A percentile compares a stretch with the other conserved stretches of the same genome.
Conservation (phyloP, 1,140 invertebrate genomes). For the Drosophila santomea region DNA sequence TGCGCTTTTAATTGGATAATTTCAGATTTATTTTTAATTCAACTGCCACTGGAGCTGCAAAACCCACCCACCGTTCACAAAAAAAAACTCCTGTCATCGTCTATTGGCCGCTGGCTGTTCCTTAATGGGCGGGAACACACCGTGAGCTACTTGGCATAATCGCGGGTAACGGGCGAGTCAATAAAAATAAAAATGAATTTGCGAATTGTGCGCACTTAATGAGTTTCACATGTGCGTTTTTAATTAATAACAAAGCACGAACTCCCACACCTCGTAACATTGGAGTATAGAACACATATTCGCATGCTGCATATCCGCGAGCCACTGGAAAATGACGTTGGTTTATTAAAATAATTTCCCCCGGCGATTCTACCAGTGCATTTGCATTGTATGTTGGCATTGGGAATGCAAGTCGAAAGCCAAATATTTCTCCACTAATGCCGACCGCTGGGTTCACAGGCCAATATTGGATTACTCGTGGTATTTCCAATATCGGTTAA, state of each 20-base stretch:
- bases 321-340: neutral
- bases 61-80: no score
- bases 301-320: conserved; percentile 3
- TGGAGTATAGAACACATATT: neutral
- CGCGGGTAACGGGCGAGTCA: conserved; percentile 49
- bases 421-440: conserved; percentile 21
- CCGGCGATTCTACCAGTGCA: neutral
- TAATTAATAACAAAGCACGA: conserved; percentile 67
- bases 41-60: conserved; percentile 8
- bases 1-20: conserved; percentile 70
- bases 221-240: conserved; percentile 69
- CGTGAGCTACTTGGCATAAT: conserved; percentile 45
- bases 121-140: conserved; percentile 46
- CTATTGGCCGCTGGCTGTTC: conserved; percentile 25
- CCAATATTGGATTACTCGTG: conserved; percentile 37
- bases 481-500: conserved; percentile 15
- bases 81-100: conserved; percentile 5
- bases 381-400: conserved; percentile 2
- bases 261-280: neutral
- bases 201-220: conserved; percentile 71
- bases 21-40: conserved; percentile 75
- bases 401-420: conserved; percentile 7
- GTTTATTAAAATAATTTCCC: conserved; percentile 37
- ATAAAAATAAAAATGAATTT: conserved; percentile 80
- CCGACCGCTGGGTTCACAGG: conserved; percentile 2